Evolutionary conservation across 2,888 invertebrate genomes (phyloP).

Genomic region (Monopis laevigella): DNA sequence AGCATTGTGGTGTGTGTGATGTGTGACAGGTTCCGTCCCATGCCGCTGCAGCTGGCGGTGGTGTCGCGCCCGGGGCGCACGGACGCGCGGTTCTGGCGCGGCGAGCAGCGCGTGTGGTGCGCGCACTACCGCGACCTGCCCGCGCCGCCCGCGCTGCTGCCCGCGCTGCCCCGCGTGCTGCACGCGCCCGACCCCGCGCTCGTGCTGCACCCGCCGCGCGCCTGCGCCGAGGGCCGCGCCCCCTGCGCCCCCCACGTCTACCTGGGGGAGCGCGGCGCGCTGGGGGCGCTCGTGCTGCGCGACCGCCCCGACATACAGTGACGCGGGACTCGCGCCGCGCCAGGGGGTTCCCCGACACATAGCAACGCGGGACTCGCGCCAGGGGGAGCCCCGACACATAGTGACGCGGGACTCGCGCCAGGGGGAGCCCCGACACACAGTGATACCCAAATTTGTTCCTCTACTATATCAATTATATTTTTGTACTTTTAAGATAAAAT

Average conservation of each 20-base stretch:
- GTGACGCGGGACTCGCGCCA: too few relatives aligned
- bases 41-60: constrained; percentile 73
- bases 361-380: too few relatives aligned
- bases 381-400: too few relatives aligned
- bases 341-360: too few relatives aligned
- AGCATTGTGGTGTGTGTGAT: too few relatives aligned
- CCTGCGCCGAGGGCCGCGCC: constrained; percentile 14
- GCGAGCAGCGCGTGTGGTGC: constrained; percentile 92
- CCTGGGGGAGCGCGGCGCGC: constrained; percentile 3
- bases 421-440: too few relatives aligned
- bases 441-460: too few relatives aligned
- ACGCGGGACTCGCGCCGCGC: too few relatives aligned
- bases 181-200: constrained; percentile 85
- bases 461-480: too few relatives aligned
- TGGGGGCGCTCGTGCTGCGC: constrained; percentile 15
- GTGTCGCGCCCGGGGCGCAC: constrained; percentile 36
- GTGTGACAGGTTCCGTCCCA: too few relatives aligned
- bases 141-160: constrained; percentile 21
- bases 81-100: background rate
- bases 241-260: constrained; percentile 1
- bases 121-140: constrained; percentile 87
- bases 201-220: constrained; percentile 26
- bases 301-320: too few relatives aligned
- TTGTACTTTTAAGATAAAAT: too few relatives aligned
- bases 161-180: constrained; percentile 71